A percentile compares a stretch with the other conserved stretches of the same genome.
These are phyloP conservation scores for Stictocephala bisonia DNA, from an alignment of 2,888 invertebrate genomes.

Conservation along the genomic window DNA sequence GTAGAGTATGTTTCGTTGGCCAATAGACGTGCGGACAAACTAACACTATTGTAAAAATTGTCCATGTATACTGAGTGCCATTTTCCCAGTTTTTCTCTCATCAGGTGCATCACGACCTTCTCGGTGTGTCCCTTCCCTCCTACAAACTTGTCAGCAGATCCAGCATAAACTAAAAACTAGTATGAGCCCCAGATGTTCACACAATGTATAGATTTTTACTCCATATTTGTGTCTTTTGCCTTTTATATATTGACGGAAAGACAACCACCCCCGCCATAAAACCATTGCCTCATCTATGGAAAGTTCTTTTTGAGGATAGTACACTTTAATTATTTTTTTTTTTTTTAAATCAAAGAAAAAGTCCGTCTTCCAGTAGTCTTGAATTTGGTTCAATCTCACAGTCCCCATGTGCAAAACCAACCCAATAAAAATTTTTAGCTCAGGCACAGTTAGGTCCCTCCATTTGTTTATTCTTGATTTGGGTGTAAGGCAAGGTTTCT, in stretches of 20 bases:
- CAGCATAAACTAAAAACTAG: not conserved
- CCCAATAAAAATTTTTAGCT: constrained; percentile 39
- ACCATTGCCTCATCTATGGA: constrained; percentile 29
- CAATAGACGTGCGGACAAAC: not conserved
- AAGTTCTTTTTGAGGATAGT: constrained; percentile 15
- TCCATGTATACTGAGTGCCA: constrained; percentile 4
- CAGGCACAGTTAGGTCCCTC: constrained; percentile 8
- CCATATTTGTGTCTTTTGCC: constrained; percentile 12
- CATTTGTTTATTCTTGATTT: no score
- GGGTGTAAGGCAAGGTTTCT: not conserved
- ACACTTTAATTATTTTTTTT: constrained; percentile 5
- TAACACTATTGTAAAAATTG: constrained; percentile 16
- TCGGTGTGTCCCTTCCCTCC: not conserved
- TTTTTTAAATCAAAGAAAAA: constrained; percentile 37
- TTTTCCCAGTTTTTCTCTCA: constrained; percentile 28
- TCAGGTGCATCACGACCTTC: not conserved
- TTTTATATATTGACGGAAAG: not conserved
- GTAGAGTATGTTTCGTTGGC: constrained; percentile 2
- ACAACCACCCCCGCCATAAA: constrained; percentile 16
- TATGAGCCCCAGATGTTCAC: constrained; percentile 5
- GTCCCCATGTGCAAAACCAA: constrained; percentile 47
- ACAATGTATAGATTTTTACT: not conserved
- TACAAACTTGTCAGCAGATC: not conserved
- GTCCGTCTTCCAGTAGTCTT: constrained; percentile 46
- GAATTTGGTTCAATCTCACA: constrained; percentile 39